phyloP scores from a whole-genome alignment of 2,888 invertebrate genomes.

The Drosophila nigricruria region DNA sequence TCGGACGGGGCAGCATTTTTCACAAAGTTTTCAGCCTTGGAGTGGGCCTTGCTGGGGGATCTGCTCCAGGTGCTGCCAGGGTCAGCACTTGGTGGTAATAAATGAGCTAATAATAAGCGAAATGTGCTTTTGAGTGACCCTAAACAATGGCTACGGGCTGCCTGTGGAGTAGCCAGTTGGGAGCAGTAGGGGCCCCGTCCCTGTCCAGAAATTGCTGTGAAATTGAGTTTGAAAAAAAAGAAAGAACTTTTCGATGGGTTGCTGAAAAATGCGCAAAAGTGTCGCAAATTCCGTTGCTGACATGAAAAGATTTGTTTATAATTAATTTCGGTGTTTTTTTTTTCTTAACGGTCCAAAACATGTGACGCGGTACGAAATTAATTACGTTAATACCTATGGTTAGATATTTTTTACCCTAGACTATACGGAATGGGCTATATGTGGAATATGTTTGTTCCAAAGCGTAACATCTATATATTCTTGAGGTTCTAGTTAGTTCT shows the following conservation, averaged over 20 bases:
- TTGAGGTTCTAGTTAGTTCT: too few species aligned
- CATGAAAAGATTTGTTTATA: conserved; percentile 81
- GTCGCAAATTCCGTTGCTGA: conserved; percentile 78
- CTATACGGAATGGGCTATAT: not conserved
- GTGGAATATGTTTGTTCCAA: too few species aligned
- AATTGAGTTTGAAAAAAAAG: conserved; percentile 62
- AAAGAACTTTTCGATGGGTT: conserved; percentile 34
- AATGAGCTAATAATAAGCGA: conserved; percentile 84
- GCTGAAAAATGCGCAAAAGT: conserved; percentile 75
- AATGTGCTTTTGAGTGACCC: conserved; percentile 83
- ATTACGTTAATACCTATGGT: conserved; percentile 76
- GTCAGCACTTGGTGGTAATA: conserved; percentile 78
- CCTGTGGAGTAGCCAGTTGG: not conserved
- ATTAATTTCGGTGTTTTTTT: conserved; percentile 66
- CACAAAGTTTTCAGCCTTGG: conserved; percentile 50
- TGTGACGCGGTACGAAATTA: conserved; percentile 75
- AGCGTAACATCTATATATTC: too few species aligned
- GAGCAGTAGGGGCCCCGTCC: not conserved
- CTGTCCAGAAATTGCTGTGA: conserved; percentile 53
- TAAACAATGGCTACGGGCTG: conserved; percentile 50
- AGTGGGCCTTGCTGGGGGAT: conserved; percentile 21
- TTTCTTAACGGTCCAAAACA: conserved; percentile 50
- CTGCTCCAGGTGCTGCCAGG: conserved; percentile 67
- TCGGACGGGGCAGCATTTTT: conserved; percentile 60
- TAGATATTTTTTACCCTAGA: conserved; percentile 12